Conservation (phyloP, 2,888 invertebrate genomes). For the Ochlodes sylvanus region DNA sequence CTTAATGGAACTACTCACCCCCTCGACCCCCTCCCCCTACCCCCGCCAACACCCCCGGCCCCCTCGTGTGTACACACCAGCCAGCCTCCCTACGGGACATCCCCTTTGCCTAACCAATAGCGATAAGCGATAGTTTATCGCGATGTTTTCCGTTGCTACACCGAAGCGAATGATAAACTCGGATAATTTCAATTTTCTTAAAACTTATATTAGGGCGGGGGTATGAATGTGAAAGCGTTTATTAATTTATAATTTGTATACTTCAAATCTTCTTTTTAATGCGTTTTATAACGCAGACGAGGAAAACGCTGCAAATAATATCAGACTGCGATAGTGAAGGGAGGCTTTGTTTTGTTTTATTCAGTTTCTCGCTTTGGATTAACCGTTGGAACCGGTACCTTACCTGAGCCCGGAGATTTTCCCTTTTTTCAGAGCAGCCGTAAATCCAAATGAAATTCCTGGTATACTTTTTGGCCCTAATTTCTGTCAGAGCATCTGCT, state of each 20-base stretch:
- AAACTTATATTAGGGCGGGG: too few relatives aligned
- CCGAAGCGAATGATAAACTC: too few relatives aligned
- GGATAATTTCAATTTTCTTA: too few relatives aligned
- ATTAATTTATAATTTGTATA: too few relatives aligned
- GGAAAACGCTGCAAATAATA: too few relatives aligned
- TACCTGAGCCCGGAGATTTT: constrained; percentile 4
- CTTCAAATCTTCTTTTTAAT: too few relatives aligned
- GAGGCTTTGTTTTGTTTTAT: too few relatives aligned
- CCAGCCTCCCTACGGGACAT: neutral
- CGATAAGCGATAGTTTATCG: neutral
- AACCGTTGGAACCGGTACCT: neutral
- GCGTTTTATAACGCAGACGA: too few relatives aligned
- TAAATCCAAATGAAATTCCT: constrained; percentile 28
- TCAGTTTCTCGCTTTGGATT: constrained; percentile 2
- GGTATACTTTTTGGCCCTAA: constrained; percentile 32
- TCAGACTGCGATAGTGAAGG: too few relatives aligned
- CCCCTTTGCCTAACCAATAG: constrained; percentile 5
- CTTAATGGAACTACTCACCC: constrained; percentile 25
- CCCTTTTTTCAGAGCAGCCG: constrained; percentile 25
- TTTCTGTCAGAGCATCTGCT: constrained; percentile 32
- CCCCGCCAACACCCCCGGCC: neutral
- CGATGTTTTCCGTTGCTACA: too few relatives aligned
- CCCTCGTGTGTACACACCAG: constrained; percentile 4
- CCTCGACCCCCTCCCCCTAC: neutral
- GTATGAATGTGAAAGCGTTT: too few relatives aligned